Percentiles rank a stretch among this genome's conserved stretches.
Conservation (phyloP, 2,888 invertebrate genomes). For the Drosophila kokeensis region DNA sequence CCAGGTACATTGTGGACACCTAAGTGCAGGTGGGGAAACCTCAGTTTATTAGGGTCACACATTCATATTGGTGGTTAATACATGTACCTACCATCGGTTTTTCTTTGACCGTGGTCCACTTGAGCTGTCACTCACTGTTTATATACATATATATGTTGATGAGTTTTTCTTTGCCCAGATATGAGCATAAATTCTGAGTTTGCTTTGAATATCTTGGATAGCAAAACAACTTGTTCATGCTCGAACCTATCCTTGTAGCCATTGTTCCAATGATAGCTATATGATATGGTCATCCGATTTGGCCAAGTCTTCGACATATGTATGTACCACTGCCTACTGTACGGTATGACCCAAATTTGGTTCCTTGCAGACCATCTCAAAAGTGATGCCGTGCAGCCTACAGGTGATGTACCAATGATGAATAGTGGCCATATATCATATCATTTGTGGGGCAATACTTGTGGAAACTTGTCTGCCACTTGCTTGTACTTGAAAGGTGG, state of each 20-base stretch:
- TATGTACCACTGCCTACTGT: neutral
- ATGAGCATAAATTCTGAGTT: neutral
- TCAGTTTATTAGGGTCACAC: too few relatives aligned
- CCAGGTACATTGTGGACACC: too few relatives aligned
- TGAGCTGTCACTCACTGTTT: too few relatives aligned
- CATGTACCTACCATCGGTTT: too few relatives aligned
- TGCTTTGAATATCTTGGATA: neutral
- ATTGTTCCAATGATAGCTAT: too few relatives aligned
- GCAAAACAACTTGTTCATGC: neutral
- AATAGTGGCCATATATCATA: conserved; percentile 25
- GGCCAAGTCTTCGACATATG: neutral
- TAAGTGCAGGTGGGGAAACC: too few relatives aligned
- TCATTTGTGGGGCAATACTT: conserved; percentile 46
- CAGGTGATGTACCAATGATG: neutral
- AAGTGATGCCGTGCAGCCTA: neutral
- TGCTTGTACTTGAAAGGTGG: conserved; percentile 30
- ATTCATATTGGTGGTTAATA: too few relatives aligned
- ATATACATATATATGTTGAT: neutral
- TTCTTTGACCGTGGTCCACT: too few relatives aligned
- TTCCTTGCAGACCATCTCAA: neutral
- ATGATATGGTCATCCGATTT: neutral
- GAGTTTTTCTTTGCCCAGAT: neutral
- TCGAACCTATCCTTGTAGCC: neutral
- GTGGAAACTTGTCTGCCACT: conserved; percentile 26
- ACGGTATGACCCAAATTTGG: neutral